Percentiles rank a stretch among this genome's conserved stretches.
Conservation (phyloP, 2,888 invertebrate species). For the Vannuccia rotundouncinata region DNA sequence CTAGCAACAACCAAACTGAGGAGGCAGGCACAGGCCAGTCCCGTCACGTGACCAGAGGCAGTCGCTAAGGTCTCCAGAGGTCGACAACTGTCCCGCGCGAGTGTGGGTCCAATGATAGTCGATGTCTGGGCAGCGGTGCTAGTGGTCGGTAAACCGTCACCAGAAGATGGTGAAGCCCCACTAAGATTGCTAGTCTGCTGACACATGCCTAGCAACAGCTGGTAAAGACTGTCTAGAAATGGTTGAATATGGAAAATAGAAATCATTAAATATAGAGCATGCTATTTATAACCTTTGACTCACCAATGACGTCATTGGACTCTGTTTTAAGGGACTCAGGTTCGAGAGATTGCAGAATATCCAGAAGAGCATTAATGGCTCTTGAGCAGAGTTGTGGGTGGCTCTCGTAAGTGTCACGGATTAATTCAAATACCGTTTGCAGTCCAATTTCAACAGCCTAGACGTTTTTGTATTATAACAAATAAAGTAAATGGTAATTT, state of each 20-base stretch:
- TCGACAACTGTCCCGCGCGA: slow-evolving; percentile 31
- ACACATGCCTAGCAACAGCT: slow-evolving; percentile 73
- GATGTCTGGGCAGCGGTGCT: background rate
- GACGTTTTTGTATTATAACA: background rate
- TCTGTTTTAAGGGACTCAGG: slow-evolving; percentile 78
- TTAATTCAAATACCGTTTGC: slow-evolving; percentile 76
- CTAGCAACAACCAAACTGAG: slow-evolving; percentile 82
- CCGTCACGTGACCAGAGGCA: slow-evolving; percentile 67
- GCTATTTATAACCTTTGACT: slow-evolving; percentile 40
- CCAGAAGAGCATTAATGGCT: slow-evolving; percentile 76
- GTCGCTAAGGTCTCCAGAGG: slow-evolving; percentile 62
- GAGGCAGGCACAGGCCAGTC: slow-evolving; percentile 82
- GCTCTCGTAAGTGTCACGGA: slow-evolving; percentile 73
- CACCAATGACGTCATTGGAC: slow-evolving; percentile 68
- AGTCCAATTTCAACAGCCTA: slow-evolving; percentile 57
- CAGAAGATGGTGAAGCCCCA: slow-evolving; percentile 11
- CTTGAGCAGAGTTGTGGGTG: slow-evolving; percentile 80
- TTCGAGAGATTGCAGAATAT: slow-evolving; percentile 79
- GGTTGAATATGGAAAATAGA: background rate
- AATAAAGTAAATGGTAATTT: background rate
- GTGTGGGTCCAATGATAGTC: background rate
- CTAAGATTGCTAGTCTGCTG: slow-evolving; percentile 61
- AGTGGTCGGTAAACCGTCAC: background rate
- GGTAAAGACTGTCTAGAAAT: slow-evolving; percentile 59
- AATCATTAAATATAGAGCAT: background rate